A percentile compares a stretch with the other conserved stretches of the same genome.
Conservation (phyloP, 2,888 invertebrate genomes). For the Ischnus inquisitorius region DNA sequence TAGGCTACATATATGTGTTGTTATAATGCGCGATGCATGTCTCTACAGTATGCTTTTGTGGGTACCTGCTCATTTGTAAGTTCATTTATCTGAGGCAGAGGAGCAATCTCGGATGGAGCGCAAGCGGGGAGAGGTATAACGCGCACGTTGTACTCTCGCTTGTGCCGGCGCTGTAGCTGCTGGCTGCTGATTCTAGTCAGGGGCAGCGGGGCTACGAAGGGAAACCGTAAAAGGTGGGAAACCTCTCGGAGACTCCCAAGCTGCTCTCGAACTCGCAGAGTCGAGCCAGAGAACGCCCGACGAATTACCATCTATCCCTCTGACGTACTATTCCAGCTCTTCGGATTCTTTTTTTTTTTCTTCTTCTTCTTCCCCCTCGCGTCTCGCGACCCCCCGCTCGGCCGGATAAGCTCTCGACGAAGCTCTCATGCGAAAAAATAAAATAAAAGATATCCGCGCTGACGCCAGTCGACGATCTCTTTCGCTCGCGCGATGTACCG, state of each 20-base stretch:
- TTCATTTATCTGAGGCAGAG: conserved; percentile 9
- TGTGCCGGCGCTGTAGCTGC: conserved; percentile 9
- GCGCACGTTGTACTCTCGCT: conserved; percentile 10
- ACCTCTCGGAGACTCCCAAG: conserved; percentile 84
- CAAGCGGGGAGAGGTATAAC: background rate
- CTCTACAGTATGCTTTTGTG: conserved; percentile 17
- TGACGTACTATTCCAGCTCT: conserved; percentile 68
- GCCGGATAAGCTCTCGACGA: conserved; percentile 58
- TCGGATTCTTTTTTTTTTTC: conserved; percentile 51
- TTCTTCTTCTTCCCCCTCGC: conserved; percentile 22
- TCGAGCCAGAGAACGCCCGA: conserved; percentile 79
- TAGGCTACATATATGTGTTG: background rate
- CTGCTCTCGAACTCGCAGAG: conserved; percentile 83
- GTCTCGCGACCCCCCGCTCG: background rate
- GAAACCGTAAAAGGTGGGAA: conserved; percentile 85
- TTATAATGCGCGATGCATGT: conserved; percentile 21
- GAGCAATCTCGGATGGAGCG: conserved; percentile 4
- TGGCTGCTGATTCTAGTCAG: conserved; percentile 63
- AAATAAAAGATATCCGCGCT: background rate
- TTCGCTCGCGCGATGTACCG: conserved; percentile 6
- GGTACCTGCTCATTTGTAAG: background rate
- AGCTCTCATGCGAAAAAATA: conserved; percentile 35
- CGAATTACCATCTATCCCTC: conserved; percentile 78
- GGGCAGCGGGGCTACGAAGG: conserved; percentile 75
- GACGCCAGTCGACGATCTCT: conserved; percentile 8